Base-by-base conservation (phyloP, 2,113 vertebrate genomes). In the Numenius arquata region DNA sequence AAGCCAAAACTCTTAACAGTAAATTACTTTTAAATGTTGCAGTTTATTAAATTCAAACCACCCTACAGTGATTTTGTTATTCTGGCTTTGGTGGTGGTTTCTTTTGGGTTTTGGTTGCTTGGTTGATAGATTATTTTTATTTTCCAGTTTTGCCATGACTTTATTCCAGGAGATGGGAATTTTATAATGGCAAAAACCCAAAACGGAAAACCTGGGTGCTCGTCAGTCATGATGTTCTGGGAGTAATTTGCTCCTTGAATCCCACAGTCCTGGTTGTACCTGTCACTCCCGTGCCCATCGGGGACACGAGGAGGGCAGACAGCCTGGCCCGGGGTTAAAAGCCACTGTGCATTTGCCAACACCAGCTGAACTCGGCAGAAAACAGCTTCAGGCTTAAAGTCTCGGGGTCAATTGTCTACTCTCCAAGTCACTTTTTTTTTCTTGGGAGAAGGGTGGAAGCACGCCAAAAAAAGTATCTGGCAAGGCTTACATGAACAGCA, bases 401-500 rank as follows among this genome's bases (percentile, higher is more conserved):
- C 89, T 81, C 40, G 2, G 95, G 96, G 96, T 97, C 95, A 96
- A 94, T 66, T 95, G 89, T 75, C 87, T 96, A 73, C 87, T 89
- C 58, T 97, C 95, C 95, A 96, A 97, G 81, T n/a, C 0, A 10
- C 52, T 88, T 91, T 93, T 91, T 89, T 80, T 82, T 77, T 72
- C 53, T 30, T 55, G 29, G 61, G 71, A 89, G 94, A 85, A 88
- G 81, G 71, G 36, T 97, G 95, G 94, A 96, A 93, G 77, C 30
- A 17, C 5, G 96, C 94, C 95, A 96, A 45, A 92, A 84, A 81
- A 78, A 17, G 15, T 78, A 61, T 94, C 96, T 97, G 96, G 96
- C 95, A 96, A 89, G 77, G 94, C 89, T 95, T 96, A 95, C 96
- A 97, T 97, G 96, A 97, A 96, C 87, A 36, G 84, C 84, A 89